Evolutionary conservation across 1,140 invertebrate genomes (phyloP), one percentile per base, ranked within the genome.

Genomic region (Sesamia nonagrioides): DNA sequence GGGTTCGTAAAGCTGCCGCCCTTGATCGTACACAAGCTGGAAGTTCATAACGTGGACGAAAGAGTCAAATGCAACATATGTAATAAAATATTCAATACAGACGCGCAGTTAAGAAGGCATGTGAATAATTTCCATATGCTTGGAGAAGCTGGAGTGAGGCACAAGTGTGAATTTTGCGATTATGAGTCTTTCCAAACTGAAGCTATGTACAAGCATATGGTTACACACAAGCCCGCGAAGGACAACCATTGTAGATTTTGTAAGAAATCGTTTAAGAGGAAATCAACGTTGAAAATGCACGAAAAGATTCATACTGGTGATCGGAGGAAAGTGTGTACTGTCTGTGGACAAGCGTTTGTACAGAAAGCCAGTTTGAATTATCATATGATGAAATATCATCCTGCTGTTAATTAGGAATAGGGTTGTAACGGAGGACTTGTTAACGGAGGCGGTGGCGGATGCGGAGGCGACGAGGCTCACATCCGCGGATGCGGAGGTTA

Each of bases 81-180:
- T 77, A 90, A 91, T 18, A 84, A 85, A 5, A 79, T 63, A 0
- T 94, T 93, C 71, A 94, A 94, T 63, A 88, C 88, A 0, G 85
- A 85, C 48, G 61, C 87, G 0, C 89, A 90, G 35, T 56, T 94
- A 0, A 71, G 82, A 0, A 92, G 89, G 40, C 92, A 94, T 35
- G 89, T 87, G 0, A 91, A 92, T 48, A 89, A 85, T 8, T 93
- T 88, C 18, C 93, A 94, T 40, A 93, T 93, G 91, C 50, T n/a
- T 0, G 45, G 45, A 2, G 45, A 50, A 50, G 6, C 3, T n/a
- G 45, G 45, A 5, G 15, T 5, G 61, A 91, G 85, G 18, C 86
- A 88, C 27, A 88, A 90, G 48, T 94, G 93, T 52, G 82, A 90
- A 11, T 78, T 83, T 8, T 94, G 93, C 40, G 91, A 94, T 13